A percentile compares a stretch with the other conserved stretches of the same genome.
These are phyloP conservation scores for Mustelus asterias DNA, from an alignment of 2,113 vertebrate genomes.

Conservation along the genomic window DNA sequence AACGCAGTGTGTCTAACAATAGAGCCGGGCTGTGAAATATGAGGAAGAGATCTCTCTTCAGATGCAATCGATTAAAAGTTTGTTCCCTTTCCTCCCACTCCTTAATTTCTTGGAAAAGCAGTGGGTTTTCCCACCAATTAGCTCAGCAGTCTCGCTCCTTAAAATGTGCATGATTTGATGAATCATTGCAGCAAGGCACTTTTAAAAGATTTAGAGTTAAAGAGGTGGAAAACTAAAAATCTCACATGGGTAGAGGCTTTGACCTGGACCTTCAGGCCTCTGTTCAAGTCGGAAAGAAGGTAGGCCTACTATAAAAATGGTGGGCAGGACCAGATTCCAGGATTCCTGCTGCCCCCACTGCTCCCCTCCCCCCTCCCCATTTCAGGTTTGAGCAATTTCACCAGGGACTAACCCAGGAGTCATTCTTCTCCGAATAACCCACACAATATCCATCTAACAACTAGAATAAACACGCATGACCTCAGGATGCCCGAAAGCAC, in stretches of 20 bases:
- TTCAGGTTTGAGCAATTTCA: too few relatives aligned
- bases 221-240: background rate
- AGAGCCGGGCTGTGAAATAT: conserved; percentile 10
- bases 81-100: conserved; percentile 16
- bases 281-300: background rate
- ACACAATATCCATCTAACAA: background rate
- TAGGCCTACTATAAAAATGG: background rate
- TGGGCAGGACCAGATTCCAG: background rate
- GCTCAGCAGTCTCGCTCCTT: background rate
- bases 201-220: background rate
- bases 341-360: background rate
- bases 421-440: background rate
- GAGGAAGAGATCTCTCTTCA: background rate
- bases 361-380: too few relatives aligned
- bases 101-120: conserved; percentile 1
- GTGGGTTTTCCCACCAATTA: background rate
- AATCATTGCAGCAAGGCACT: background rate
- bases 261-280: background rate
- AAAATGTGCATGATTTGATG: background rate
- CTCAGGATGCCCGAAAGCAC: background rate
- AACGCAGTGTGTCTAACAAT: background rate
- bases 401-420: background rate
- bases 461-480: background rate
- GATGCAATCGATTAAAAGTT: background rate
- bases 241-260: background rate